Conservation (phyloP, 2,113 vertebrate genomes). For the Eulemur rufifrons region DNA sequence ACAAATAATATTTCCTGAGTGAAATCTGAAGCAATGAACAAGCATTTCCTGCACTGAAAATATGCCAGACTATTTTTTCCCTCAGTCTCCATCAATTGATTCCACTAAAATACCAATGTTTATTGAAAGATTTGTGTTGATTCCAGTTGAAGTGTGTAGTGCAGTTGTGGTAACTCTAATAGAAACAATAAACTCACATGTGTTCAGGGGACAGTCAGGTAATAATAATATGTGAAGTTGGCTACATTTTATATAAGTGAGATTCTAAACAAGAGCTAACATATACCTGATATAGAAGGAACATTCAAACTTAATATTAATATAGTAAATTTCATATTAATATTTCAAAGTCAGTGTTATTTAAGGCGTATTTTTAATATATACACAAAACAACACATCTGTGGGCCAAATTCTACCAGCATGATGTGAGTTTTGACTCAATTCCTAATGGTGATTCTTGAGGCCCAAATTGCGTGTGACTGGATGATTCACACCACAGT, state of each 20-base stretch:
- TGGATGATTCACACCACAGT: background rate
- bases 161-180: background rate
- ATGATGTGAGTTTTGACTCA: background rate
- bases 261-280: background rate
- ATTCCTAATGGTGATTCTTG: background rate
- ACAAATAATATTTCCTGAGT: background rate
- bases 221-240: background rate
- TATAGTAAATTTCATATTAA: background rate
- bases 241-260: background rate
- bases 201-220: background rate
- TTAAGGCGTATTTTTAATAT: background rate
- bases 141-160: background rate
- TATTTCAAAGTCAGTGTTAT: background rate
- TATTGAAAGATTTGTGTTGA: background rate
- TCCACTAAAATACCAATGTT: background rate
- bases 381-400: background rate
- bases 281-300: background rate
- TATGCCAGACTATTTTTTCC: background rate
- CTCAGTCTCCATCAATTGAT: background rate
- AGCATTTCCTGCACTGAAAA: background rate
- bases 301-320: background rate
- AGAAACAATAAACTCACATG: background rate
- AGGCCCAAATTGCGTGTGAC: fast-evolving
- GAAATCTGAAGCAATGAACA: background rate
- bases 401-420: background rate